Percentiles rank a stretch among this genome's conserved stretches.
Conservation (phyloP, 2,113 vertebrate species). For the Xiphorhynchus elegans region DNA sequence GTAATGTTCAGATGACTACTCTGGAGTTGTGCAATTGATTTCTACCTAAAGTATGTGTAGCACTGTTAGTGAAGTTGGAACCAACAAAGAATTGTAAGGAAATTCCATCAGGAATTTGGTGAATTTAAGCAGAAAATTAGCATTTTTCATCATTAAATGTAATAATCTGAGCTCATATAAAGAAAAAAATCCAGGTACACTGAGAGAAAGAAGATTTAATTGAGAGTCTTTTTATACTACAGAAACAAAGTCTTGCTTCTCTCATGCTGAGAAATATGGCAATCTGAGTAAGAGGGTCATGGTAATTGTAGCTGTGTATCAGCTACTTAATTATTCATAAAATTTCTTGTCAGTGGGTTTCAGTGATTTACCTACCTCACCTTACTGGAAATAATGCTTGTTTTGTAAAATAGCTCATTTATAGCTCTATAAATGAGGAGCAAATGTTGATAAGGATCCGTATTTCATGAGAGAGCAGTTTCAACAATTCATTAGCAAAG, state of each 20-base stretch:
- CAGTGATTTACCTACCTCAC: neutral
- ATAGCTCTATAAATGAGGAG: neutral
- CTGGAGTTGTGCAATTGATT: neutral
- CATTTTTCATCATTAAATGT: neutral
- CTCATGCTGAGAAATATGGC: neutral
- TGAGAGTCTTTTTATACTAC: slow-evolving; percentile 31
- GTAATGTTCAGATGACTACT: neutral
- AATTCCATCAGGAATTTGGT: neutral
- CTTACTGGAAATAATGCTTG: neutral
- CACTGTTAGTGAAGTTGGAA: neutral
- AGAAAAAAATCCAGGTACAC: neutral
- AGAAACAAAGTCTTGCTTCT: slow-evolving; percentile 10
- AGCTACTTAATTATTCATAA: slow-evolving; percentile 50
- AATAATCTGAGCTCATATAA: neutral
- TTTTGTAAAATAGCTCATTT: slow-evolving; percentile 2
- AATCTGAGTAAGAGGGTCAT: neutral
- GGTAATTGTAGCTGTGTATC: neutral
- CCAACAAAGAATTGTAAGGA: neutral
- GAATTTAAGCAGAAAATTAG: slow-evolving; percentile 14
- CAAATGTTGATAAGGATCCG: neutral
- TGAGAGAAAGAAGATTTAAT: slow-evolving; percentile 48
- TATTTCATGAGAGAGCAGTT: neutral
- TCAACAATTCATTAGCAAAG: neutral
- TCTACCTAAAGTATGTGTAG: neutral
- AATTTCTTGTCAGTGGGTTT: neutral